Base-by-base conservation (phyloP, 2,797 vertebrate species). In the Spheniscus humboldti region DNA sequence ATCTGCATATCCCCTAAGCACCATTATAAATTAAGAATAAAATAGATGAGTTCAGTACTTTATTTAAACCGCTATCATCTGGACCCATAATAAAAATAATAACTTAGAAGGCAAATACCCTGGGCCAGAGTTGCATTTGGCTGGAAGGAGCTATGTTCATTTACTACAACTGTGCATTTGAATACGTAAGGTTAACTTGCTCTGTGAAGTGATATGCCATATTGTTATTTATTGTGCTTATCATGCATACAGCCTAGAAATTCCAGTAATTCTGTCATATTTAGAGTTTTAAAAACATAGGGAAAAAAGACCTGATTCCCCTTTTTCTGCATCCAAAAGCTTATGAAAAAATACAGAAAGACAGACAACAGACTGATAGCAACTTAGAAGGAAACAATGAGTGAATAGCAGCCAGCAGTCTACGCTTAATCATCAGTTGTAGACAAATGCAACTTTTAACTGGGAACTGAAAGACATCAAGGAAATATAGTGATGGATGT, bases 31-130 rank as follows among this genome's bases (percentile, higher is more conserved):
- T 96, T 94, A 96, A 96, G 96, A 92, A 94, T 85, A 94, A 97
- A 98, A 91, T 53, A 92, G 90, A 96, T 90, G 81, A 97, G 88
- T 80, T 96, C 94, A 94, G 91, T 96, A 94, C 93, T 94, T 96
- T 97, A 97, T 96, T 97, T 97, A 97, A 97, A 71, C 83, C 88
- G 68, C 89, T 80, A 87, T 94, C 53, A 92, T 86, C 86, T 93
- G 72, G 68, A 94, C 53, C 31, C 64, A 47, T 50, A 80, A 94
- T 41, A 88, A 76, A 96, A 85, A 60, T 67, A 80, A 39, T 83
- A 90, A 82, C 64, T 90, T 56, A 11, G 73, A 66, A 94, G 45
- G 31, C 3, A 35, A 95, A 83, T 39, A 95, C 52, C 62, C 63
- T 88, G 75, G 72, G 68, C 47, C 31, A 66, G 89, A 76, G 59